Conservation (phyloP, 2,888 invertebrate species). For the Nymphalis c-album region DNA sequence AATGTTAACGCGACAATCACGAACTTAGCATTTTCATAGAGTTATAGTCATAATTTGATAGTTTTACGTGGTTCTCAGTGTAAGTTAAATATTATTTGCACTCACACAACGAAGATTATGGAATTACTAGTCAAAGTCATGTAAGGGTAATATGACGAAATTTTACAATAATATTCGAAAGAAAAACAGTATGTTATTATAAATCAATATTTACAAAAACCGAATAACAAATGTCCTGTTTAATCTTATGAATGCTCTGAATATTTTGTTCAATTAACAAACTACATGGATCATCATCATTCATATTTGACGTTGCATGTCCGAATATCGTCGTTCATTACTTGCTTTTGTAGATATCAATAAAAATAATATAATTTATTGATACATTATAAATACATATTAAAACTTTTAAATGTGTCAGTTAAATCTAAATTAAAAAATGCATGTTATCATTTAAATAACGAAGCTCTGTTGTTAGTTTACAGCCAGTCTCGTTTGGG, state of each 20-base stretch:
- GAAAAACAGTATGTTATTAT: not conserved
- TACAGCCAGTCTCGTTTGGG: too few species aligned
- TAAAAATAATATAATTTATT: too few species aligned
- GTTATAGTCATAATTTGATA: conserved; percentile 71
- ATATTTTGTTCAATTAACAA: conserved; percentile 48
- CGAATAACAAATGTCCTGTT: conserved; percentile 13
- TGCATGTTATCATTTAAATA: too few species aligned
- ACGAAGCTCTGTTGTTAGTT: too few species aligned
- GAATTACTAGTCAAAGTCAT: too few species aligned
- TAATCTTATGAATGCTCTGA: conserved; percentile 10
- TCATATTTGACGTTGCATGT: conserved; percentile 68
- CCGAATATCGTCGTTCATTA: conserved; percentile 67
- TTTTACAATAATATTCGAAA: too few species aligned
- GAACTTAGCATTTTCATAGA: conserved; percentile 73
- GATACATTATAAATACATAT: too few species aligned
- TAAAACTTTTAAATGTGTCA: too few species aligned
- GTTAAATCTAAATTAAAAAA: too few species aligned
- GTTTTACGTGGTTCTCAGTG: conserved; percentile 31
- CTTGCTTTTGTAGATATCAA: conserved; percentile 33
- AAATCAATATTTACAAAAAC: not conserved
- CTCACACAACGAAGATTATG: not conserved
- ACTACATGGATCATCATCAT: conserved; percentile 59
- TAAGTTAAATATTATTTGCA: conserved; percentile 31
- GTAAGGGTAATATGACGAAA: too few species aligned
- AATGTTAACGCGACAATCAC: conserved; percentile 75